phyloP scores from a whole-genome alignment of 2,113 vertebrate genomes.

The Nansenia antarctica region DNA sequence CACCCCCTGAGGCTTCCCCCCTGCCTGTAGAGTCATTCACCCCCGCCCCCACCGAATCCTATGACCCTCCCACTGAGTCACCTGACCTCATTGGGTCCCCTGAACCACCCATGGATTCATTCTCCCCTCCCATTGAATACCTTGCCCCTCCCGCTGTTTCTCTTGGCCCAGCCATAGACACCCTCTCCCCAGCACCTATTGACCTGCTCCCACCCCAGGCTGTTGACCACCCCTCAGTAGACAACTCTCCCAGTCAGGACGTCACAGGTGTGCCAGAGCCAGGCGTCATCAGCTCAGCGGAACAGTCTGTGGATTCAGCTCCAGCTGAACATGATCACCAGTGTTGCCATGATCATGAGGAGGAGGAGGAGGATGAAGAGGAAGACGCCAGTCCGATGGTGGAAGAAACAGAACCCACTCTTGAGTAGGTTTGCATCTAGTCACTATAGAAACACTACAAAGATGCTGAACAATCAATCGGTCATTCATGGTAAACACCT shows the following conservation, averaged over 20 bases:
- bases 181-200: not conserved
- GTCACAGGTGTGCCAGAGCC: not conserved
- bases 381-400: too few species aligned
- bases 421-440: conserved; percentile 37
- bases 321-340: conserved; percentile 12
- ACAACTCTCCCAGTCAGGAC: not conserved
- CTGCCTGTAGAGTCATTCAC: not conserved
- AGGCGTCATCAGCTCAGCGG: not conserved
- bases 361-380: conserved; percentile 9
- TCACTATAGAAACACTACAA: not conserved
- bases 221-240: not conserved
- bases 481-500: not conserved
- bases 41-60: too few species aligned
- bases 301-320: conserved; percentile 23
- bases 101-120: conserved; percentile 9
- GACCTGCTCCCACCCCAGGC: conserved; percentile 16
- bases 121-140: conserved; percentile 21
- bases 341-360: conserved; percentile 32
- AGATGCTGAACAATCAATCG: conserved; percentile 35
- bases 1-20: too few species aligned
- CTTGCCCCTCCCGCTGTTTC: not conserved
- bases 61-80: conserved; percentile 10
- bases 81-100: conserved; percentile 8
- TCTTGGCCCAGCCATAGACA: conserved; percentile 17
- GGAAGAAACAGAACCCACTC: not conserved